These are phyloP conservation scores for Dermochelys coriacea DNA, from an alignment of 2,797 vertebrate species.

Conservation along the genomic window DNA sequence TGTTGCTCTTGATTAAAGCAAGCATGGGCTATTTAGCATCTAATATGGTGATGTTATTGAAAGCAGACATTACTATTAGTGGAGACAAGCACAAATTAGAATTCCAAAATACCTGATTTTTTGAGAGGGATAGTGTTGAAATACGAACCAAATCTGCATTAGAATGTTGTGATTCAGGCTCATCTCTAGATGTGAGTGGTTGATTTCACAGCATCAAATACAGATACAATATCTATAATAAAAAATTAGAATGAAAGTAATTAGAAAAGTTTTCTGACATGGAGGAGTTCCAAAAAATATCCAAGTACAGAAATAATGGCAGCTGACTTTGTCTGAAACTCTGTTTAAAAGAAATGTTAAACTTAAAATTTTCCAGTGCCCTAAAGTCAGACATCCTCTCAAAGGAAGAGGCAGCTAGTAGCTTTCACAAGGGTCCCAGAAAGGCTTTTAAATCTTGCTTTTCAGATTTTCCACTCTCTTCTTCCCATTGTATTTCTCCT, in stretches of 20 bases:
- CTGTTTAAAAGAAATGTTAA: background rate
- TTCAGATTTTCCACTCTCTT: background rate
- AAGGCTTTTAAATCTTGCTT: background rate
- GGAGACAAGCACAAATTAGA: background rate
- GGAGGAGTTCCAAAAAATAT: background rate
- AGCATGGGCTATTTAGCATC: background rate
- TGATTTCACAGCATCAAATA: fast-evolving
- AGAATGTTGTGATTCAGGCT: background rate
- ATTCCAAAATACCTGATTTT: background rate
- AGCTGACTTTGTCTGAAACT: background rate
- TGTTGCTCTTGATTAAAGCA: background rate
- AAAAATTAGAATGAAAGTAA: background rate
- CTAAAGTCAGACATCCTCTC: background rate
- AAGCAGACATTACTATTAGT: background rate
- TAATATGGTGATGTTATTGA: background rate
- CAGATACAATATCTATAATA: background rate
- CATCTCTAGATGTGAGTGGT: background rate
- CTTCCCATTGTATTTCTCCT: background rate
- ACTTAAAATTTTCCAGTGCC: background rate
- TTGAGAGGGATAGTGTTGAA: background rate
- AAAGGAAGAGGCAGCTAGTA: background rate
- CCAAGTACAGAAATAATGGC: background rate
- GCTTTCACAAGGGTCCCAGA: background rate
- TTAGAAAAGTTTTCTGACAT: background rate
- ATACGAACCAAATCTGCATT: background rate